phyloP scores from a whole-genome alignment of 2,888 invertebrate genomes.

The Rapana venosa region DNA sequence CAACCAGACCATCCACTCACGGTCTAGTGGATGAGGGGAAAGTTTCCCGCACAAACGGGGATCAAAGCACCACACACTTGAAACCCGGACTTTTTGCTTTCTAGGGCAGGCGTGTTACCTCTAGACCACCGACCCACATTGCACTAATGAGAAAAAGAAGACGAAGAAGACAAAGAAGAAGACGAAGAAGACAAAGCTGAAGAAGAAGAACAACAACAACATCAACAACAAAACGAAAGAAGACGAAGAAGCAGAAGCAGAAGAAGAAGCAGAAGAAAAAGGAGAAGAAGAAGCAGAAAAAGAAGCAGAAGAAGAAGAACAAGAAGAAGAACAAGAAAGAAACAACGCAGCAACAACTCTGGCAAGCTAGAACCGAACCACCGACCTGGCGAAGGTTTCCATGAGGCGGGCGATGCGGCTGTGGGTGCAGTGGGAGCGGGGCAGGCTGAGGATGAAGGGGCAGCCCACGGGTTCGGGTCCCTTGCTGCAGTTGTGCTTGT shows the following conservation, averaged over 20 bases:
- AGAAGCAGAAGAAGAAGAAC: background rate
- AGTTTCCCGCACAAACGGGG: too few species aligned
- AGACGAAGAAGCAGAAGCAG: background rate
- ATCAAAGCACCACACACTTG: too few species aligned
- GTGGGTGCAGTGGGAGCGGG: constrained; percentile 78
- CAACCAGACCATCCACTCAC: too few species aligned
- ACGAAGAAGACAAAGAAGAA: background rate
- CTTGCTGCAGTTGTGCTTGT: constrained; percentile 66
- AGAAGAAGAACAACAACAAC: too few species aligned
- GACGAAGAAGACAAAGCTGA: background rate
- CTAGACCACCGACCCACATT: too few species aligned
- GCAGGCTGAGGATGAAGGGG: constrained; percentile 80
- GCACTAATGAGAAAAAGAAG: background rate
- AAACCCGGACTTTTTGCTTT: too few species aligned
- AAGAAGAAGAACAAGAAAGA: background rate
- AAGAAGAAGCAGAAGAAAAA: background rate
- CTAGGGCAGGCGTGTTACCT: too few species aligned
- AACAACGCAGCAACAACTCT: background rate
- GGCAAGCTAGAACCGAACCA: background rate
- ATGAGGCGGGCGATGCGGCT: constrained; percentile 76
- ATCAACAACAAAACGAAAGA: too few species aligned
- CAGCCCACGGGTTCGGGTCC: constrained; percentile 75
- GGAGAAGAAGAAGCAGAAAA: background rate
- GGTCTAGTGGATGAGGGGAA: too few species aligned
- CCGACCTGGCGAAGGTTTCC: constrained; percentile 78